Evolutionary conservation across 1,140 invertebrate species (phyloP).

Genomic region (Ips typographus): DNA sequence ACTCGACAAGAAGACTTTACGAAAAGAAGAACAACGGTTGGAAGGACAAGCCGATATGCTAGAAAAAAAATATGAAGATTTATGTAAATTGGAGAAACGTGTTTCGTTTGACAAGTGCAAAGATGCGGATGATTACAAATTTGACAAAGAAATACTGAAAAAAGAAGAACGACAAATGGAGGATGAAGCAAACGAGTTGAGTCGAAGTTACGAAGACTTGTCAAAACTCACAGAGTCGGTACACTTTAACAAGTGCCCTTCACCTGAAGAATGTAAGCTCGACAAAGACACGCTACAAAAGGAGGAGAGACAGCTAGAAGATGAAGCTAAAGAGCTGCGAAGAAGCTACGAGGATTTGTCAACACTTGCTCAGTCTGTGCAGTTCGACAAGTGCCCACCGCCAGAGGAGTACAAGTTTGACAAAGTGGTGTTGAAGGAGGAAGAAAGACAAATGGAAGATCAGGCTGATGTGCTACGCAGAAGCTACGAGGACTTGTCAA

Average conservation of each 20-base stretch:
- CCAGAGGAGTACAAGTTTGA: constrained; percentile 17
- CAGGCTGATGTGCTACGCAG: constrained; percentile 21
- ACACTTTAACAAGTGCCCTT: constrained; percentile 27
- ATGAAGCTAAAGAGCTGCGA: constrained; percentile 30
- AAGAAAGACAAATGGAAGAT: constrained; percentile 35
- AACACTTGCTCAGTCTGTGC: constrained; percentile 33
- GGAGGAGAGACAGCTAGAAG: constrained; percentile 34
- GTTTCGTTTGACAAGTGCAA: constrained; percentile 37
- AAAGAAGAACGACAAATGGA: constrained; percentile 35
- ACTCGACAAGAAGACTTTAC: constrained; percentile 9
- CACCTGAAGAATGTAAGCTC: constrained; percentile 7
- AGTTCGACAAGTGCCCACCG: constrained; percentile 34
- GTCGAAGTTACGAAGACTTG: constrained; percentile 27
- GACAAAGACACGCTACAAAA: constrained; percentile 22
- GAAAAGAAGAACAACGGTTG: constrained; percentile 33
- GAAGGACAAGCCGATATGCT: constrained; percentile 32
- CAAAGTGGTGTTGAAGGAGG: constrained; percentile 22
- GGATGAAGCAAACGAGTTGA: constrained; percentile 28
- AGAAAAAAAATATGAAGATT: constrained; percentile 26
- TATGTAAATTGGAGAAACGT: constrained; percentile 32
- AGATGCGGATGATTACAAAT: constrained; percentile 10
- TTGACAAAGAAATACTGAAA: constrained; percentile 21
- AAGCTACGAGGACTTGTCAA: constrained; percentile 29
- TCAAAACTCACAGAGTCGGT: constrained; percentile 32
- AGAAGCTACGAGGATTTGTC: constrained; percentile 29